Conservation (phyloP, 2,797 vertebrate species). For the Setipinna tenuifilis region DNA sequence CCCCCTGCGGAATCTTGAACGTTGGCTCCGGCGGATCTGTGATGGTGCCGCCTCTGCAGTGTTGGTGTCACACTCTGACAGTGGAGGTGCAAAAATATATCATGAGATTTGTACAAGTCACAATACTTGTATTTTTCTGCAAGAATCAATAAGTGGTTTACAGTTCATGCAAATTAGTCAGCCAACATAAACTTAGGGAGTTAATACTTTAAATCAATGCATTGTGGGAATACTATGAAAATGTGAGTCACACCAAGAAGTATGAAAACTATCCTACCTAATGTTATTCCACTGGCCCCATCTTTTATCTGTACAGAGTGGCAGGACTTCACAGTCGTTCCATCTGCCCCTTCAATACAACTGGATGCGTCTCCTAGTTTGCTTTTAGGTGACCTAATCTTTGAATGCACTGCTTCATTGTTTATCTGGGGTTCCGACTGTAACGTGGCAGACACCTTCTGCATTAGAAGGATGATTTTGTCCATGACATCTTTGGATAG, state of each 20-base stretch:
- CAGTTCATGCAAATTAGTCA: not conserved
- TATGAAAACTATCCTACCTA: not conserved
- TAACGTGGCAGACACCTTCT: slow-evolving; percentile 32
- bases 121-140: not conserved
- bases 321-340: not conserved
- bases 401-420: slow-evolving; percentile 26
- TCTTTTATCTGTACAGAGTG: not conserved
- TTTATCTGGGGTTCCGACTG: slow-evolving; percentile 31
- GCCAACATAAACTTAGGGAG: not conserved
- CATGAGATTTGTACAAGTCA: not conserved
- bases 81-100: not conserved
- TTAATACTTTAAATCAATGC: not conserved
- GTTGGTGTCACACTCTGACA: not conserved
- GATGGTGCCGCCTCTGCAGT: not conserved
- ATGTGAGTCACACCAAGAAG: not conserved
- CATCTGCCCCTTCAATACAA: not conserved
- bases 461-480: slow-evolving; percentile 49
- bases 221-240: not conserved
- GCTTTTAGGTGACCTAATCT: slow-evolving; percentile 27
- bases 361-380: not conserved
- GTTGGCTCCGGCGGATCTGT: not conserved
- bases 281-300: not conserved
- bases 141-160: too few species aligned
- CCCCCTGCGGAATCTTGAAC: not conserved
- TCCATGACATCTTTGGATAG: slow-evolving; percentile 46